Evolutionary conservation across 2,797 vertebrate genomes (phyloP).

Genomic region (Poeciliopsis turneri): DNA sequence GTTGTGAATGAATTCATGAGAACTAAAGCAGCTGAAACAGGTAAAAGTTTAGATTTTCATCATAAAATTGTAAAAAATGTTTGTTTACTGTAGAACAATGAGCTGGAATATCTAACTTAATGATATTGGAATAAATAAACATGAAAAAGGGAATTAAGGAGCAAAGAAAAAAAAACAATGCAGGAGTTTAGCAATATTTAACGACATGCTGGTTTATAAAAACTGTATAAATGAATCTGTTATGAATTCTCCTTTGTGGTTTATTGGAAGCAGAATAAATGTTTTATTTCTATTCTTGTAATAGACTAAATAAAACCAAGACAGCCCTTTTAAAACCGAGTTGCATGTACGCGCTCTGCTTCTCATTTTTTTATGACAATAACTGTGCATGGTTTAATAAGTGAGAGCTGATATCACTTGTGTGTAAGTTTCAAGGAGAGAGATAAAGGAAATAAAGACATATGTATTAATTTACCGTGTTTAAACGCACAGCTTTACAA

Average conservation of each 20-base stretch:
- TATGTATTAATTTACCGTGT: not conserved
- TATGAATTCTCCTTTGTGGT: not conserved
- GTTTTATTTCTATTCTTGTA: not conserved
- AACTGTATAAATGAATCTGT: not conserved
- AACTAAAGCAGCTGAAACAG: not conserved
- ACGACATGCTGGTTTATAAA: not conserved
- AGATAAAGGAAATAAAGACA: not conserved
- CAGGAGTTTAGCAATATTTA: not conserved
- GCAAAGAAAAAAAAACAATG: not conserved
- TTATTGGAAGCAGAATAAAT: not conserved
- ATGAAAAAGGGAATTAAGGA: not conserved
- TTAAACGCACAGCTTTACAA: not conserved
- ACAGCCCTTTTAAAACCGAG: not conserved
- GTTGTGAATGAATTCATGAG: not conserved
- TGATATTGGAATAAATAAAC: not conserved
- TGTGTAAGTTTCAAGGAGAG: not conserved
- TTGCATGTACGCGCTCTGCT: too few species aligned
- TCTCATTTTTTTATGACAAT: not conserved
- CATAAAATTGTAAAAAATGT: not conserved
- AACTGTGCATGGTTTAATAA: not conserved
- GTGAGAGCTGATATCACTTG: not conserved
- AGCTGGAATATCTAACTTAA: not conserved
- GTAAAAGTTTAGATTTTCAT: not conserved
- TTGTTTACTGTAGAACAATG: not conserved
- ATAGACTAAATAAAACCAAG: not conserved